Percentiles rank a stretch among this genome's conserved stretches.
Conservation (phyloP, 2,113 vertebrate genomes). For the Tyrannus savana region DNA sequence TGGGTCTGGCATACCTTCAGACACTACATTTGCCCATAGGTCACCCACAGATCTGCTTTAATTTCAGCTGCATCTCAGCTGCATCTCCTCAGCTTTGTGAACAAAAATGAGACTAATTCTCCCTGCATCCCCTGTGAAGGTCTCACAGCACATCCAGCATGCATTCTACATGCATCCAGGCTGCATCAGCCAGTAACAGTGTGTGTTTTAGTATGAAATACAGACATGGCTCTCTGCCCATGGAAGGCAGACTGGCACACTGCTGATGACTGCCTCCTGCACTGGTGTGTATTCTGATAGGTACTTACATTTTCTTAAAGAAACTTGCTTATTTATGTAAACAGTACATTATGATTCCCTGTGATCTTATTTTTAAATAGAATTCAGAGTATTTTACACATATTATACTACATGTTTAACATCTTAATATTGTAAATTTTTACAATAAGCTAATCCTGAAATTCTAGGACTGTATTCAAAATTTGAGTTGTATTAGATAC, state of each 20-base stretch:
- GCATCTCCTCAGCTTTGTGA: background rate
- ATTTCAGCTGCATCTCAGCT: background rate
- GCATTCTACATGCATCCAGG: background rate
- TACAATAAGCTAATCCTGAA: background rate
- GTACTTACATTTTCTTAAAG: background rate
- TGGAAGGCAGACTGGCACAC: background rate
- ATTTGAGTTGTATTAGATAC: background rate
- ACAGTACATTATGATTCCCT: background rate
- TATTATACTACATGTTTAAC: background rate
- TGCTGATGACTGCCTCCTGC: background rate
- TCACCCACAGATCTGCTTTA: background rate
- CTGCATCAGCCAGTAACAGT: background rate
- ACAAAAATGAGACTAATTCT: background rate
- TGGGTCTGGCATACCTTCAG: background rate
- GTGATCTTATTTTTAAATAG: background rate
- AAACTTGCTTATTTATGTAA: background rate
- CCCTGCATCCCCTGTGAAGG: background rate
- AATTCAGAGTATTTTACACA: background rate
- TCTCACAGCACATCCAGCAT: background rate
- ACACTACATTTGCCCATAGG: background rate
- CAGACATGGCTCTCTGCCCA: accelerated
- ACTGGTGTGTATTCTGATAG: background rate
- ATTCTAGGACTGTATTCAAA: background rate
- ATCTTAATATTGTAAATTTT: background rate
- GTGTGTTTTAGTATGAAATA: background rate